A percentile compares a stretch with the other conserved stretches of the same genome.
Evolutionary conservation across 1,140 invertebrate genomes (phyloP).

Genomic region (Drosophila asahinai): DNA sequence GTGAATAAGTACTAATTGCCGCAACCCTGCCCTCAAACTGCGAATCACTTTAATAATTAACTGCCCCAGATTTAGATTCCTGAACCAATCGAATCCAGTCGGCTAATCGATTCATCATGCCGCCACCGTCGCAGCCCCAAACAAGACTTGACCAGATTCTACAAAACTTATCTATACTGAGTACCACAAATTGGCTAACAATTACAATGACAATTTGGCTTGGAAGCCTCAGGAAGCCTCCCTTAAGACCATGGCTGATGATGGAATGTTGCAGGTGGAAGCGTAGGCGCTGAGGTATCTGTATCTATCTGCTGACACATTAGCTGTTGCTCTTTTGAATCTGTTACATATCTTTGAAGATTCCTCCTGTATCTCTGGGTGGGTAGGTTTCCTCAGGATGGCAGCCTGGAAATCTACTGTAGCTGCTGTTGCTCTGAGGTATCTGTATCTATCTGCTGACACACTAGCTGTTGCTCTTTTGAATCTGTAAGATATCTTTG

Average conservation of each 20-base stretch:
- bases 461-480: too few species aligned
- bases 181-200: conserved; percentile 1
- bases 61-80: conserved; percentile 33
- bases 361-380: too few species aligned
- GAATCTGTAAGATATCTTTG: too few species aligned
- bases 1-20: neutral
- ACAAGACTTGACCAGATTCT: conserved; percentile 2
- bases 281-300: too few species aligned
- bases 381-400: too few species aligned
- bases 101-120: conserved; percentile 25
- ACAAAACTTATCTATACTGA: neutral
- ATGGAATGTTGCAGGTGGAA: too few species aligned
- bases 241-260: too few species aligned
- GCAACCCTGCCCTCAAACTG: conserved; percentile 58
- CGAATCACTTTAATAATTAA: conserved; percentile 72
- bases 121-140: conserved; percentile 13
- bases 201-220: conserved; percentile 11
- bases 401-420: too few species aligned
- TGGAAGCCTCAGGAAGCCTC: neutral
- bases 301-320: neutral
- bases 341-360: too few species aligned
- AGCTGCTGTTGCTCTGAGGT: too few species aligned
- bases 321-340: too few species aligned
- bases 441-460: too few species aligned
- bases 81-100: conserved; percentile 14